Evolutionary conservation across 2,113 vertebrate species (phyloP).

Genomic region (Odocoileus virginianus): DNA sequence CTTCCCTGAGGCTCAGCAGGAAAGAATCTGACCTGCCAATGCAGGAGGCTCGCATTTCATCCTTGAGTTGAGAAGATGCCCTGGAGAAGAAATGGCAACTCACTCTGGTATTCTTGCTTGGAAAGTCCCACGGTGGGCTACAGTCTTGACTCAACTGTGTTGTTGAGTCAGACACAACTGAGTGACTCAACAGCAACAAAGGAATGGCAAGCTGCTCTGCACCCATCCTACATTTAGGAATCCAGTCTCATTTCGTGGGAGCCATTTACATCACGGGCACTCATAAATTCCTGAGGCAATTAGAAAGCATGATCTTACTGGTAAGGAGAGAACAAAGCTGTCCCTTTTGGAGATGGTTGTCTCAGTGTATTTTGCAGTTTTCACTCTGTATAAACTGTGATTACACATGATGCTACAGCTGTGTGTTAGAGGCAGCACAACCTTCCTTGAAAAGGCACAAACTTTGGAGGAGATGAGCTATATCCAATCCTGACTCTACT

Average conservation of each 20-base stretch:
- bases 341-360: background rate
- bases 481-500: background rate
- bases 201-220: background rate
- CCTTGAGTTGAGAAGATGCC: background rate
- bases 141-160: background rate
- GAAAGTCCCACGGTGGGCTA: background rate
- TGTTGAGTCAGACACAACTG: background rate
- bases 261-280: background rate
- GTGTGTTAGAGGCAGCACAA: background rate
- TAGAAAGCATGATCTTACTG: background rate
- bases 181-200: background rate
- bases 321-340: background rate
- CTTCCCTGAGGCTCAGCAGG: background rate
- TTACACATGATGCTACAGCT: background rate
- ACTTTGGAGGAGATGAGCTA: background rate
- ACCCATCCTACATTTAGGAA: background rate
- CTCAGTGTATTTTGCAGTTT: background rate
- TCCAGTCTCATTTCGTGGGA: background rate
- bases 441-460: background rate
- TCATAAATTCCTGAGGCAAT: background rate
- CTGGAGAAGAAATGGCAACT: background rate
- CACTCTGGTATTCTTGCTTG: background rate
- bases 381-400: background rate
- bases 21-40: background rate
- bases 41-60: rapidly evolving